phyloP scores from a whole-genome alignment of 2,888 invertebrate genomes.

The Polyommatus iphigenia region DNA sequence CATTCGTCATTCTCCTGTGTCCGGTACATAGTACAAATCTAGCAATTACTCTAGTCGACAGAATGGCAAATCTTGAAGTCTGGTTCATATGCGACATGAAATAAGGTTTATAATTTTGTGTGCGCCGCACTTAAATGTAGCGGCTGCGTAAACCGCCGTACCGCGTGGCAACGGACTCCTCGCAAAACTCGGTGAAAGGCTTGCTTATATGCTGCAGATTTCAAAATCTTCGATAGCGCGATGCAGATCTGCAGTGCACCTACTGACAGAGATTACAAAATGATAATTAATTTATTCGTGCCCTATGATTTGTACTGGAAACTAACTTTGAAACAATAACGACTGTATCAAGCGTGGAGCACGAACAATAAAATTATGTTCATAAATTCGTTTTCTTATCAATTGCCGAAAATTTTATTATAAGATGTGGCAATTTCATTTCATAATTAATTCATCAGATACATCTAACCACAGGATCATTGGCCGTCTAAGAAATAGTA shows the following conservation, averaged over 20 bases:
- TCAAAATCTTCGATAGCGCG: slow-evolving; percentile 53
- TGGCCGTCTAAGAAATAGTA: too few relatives aligned
- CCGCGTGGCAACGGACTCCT: slow-evolving; percentile 66
- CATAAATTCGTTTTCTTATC: too few relatives aligned
- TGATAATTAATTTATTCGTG: not conserved
- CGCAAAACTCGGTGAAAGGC: not conserved
- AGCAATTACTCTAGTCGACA: slow-evolving; percentile 71
- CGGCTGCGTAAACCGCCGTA: slow-evolving; percentile 57
- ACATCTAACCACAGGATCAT: too few relatives aligned
- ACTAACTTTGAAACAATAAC: not conserved
- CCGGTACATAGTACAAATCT: slow-evolving; percentile 65
- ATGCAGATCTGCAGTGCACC: slow-evolving; percentile 45
- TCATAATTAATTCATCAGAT: too few relatives aligned
- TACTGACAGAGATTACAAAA: slow-evolving; percentile 43
- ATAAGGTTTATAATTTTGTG: slow-evolving; percentile 55
- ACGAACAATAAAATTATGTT: too few relatives aligned
- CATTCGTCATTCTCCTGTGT: slow-evolving; percentile 68
- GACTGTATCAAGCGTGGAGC: too few relatives aligned
- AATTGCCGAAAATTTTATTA: too few relatives aligned
- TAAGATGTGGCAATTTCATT: too few relatives aligned
- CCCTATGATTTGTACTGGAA: not conserved
- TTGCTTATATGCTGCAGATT: slow-evolving; percentile 48
- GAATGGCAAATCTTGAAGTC: slow-evolving; percentile 74
- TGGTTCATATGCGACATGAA: slow-evolving; percentile 50
- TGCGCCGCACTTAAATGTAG: slow-evolving; percentile 54